Evolutionary conservation across 2,888 invertebrate species (phyloP), one percentile per base, ranked within the genome.

Genomic region (Sesia bembeciformis): DNA sequence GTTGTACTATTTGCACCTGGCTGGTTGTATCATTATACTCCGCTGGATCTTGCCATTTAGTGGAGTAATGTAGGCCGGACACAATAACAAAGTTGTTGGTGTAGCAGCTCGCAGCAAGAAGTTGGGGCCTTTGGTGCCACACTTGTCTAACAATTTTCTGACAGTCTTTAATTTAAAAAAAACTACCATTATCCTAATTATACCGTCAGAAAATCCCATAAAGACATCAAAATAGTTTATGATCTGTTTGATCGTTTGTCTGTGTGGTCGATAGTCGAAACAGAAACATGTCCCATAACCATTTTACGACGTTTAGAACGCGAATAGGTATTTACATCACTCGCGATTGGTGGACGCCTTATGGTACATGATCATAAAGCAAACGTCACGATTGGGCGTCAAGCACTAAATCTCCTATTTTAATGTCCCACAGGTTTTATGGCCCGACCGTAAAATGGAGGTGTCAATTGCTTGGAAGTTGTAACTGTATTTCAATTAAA

Each of bases 381-480:
- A 76, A 64, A 58, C 66, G 67, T 69, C 71, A 73, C 73, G 72
- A 88, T 87, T 87, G 87, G 87, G 65, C 62, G 64, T 58, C 61
- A 61, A 63, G 66, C 70, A 74, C 75, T 86, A 81, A 86, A 84
- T 78, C 73, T 72, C 68, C 63, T 60, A 69, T 73, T 78, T 84
- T 84, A 83, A 74, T 81, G 75, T 66, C 65, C 64, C 63, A 62
- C 60, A 62, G 60, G 66, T 52, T 81, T 83, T 82, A 83, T 74
- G 65, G 57, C 69, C 66, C 58, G 64, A 62, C 71, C 64, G 76
- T 85, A 84, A 86, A 85, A 84, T 68, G 62, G 65, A 80, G 81
- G 83, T 84, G 85, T 84, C 85, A 86, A 85, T 81, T 78, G 83
- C 73, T 70, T 70, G 60, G 46, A 23, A 50, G 39, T 7, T 50